Evolutionary conservation across 2,888 invertebrate genomes (phyloP).

Genomic region (Chymomyza procnemis): DNA sequence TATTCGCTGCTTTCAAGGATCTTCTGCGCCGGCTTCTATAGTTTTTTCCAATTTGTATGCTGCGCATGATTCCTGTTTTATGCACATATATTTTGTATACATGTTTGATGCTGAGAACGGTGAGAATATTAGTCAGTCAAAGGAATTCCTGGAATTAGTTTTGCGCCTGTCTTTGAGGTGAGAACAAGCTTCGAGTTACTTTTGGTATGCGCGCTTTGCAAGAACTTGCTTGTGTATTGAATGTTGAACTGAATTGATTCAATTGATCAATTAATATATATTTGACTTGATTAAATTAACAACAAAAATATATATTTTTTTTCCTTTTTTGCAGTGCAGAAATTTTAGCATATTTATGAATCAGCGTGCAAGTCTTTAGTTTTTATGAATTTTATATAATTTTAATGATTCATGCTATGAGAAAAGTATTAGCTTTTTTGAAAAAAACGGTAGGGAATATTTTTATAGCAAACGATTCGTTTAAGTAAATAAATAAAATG

Average conservation of each 20-base stretch:
- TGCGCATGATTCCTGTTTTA: constrained; percentile 43
- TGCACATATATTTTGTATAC: not conserved
- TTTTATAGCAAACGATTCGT: no score
- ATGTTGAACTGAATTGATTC: constrained; percentile 57
- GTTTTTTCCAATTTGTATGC: constrained; percentile 58
- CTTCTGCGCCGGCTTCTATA: not conserved
- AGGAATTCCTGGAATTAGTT: constrained; percentile 65
- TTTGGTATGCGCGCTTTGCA: not conserved
- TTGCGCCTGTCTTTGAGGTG: constrained; percentile 54
- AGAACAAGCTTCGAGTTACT: constrained; percentile 34
- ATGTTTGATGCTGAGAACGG: not conserved
- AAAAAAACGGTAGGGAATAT: no score
- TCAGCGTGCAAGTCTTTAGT: not conserved
- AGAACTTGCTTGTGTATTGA: constrained; percentile 2
- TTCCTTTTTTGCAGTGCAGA: no score
- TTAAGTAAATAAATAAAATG: no score
- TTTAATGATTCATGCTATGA: no score
- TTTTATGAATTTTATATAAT: no score
- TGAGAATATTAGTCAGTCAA: constrained; percentile 62
- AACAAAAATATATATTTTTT: not conserved
- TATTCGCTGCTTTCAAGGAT: constrained; percentile 61
- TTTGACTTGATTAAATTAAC: not conserved
- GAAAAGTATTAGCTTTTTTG: no score
- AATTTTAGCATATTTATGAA: not conserved
- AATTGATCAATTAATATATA: constrained; percentile 42